Base-by-base conservation (phyloP, 1,140 invertebrate genomes). In the Drosophila subobscura region DNA sequence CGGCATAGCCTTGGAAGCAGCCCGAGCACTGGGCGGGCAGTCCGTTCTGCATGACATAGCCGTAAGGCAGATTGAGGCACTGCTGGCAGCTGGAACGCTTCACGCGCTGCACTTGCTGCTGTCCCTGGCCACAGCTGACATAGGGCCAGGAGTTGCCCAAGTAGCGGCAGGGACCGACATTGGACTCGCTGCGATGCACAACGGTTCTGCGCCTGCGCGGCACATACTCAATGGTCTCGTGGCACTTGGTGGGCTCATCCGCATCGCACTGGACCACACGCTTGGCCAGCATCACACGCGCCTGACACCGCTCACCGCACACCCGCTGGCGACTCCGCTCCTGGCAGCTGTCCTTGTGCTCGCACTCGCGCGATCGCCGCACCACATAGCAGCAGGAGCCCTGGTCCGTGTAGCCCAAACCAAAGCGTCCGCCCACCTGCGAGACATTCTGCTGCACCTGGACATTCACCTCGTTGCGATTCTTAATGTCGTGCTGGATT, bases 331-430 rank as follows among this genome's bases (percentile, higher is more conserved):
- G 75, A 10, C 72, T 77, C 10, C 37, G 61, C 29, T 77, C 72
- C 40, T 49, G 29, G 33, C 79, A 81, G 22, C 64, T 23, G 1
- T 50, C 68, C 23, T 58, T 44, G 22, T 60, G 23, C 33, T 84
- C 66, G 44, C 89, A 77, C 3, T 67, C 64, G 10, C 68, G 46
- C 2, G 60, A 44, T 5, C 63, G 41, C 1, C 72, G 58, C 40
- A 91, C 64, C 49, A 90, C 81, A 29, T 63, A 57, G 49, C 89
- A 91, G 54, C 89, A 91, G 33, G 89, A 59, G 14, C 89, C 89
- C 7, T 57, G 68, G 33, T 91, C 81, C 27, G 42, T 80, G 57
- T 78, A 90, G 7, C 89, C 89, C 8, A 91, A 25, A 0, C 89
- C 89, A 20, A 84, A 91, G 27, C 79, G 72, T 14, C 89, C 89